Conservation (phyloP, 1,140 invertebrate genomes). For the Brachionus koreanus region DNA sequence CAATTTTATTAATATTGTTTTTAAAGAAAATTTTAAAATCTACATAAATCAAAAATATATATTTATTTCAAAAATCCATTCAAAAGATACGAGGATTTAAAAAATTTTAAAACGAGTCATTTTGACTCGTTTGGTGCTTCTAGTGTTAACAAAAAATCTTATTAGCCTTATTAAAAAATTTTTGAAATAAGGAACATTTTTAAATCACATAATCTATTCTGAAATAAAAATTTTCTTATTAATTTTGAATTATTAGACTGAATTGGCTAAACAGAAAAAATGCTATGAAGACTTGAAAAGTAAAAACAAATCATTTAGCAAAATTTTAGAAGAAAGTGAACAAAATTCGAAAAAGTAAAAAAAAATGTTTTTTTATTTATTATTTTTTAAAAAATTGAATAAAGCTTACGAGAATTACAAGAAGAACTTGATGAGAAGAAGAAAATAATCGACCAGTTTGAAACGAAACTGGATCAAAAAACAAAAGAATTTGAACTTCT, state of each 20-base stretch:
- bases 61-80: no score
- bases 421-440: background rate
- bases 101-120: no score
- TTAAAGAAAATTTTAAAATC: no score
- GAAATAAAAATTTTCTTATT: background rate
- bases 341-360: background rate
- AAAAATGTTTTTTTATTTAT: no score
- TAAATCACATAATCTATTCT: background rate
- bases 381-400: no score
- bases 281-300: background rate
- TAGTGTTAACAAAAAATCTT: no score
- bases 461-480: background rate
- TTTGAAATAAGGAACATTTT: no score
- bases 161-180: no score
- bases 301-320: background rate
- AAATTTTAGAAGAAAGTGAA: slow-evolving; percentile 1
- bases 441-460: background rate
- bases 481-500: background rate
- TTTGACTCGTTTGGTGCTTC: no score
- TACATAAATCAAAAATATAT: no score
- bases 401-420: background rate
- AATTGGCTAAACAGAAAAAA: slow-evolving; percentile 7
- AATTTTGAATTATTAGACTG: background rate
- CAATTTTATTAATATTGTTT: no score
- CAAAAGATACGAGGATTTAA: no score